Percentiles rank a stretch among this genome's conserved stretches.
Evolutionary conservation across 2,113 vertebrate genomes (phyloP).

Genomic region (Zosterops borbonicus): DNA sequence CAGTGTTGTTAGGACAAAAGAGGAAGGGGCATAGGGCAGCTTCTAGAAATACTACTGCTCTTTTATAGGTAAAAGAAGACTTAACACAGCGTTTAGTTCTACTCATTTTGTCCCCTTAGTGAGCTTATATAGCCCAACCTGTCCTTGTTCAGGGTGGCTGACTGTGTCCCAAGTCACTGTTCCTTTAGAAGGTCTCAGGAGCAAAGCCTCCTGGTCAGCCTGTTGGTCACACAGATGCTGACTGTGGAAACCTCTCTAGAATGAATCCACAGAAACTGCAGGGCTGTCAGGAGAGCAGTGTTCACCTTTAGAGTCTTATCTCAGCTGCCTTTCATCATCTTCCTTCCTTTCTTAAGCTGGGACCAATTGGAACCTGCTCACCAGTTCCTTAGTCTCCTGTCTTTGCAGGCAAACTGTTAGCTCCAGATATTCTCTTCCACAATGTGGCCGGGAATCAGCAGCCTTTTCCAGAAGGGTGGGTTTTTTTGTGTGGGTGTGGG

Average conservation of each 20-base stretch:
- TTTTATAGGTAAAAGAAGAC: neutral
- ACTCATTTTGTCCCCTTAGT: neutral
- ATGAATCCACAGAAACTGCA: neutral
- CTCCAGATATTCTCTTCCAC: neutral
- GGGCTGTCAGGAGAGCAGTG: neutral
- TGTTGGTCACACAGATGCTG: neutral
- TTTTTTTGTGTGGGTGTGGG: neutral
- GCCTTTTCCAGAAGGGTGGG: neutral
- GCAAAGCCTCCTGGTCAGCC: neutral
- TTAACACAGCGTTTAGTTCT: neutral
- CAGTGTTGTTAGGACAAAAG: neutral
- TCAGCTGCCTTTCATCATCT: neutral
- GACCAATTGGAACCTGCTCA: neutral
- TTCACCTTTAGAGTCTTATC: neutral
- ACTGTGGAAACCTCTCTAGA: neutral
- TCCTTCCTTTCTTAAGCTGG: neutral
- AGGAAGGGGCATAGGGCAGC: neutral
- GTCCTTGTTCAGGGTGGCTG: neutral
- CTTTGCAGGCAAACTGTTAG: neutral
- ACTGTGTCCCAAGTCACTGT: neutral
- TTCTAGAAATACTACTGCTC: neutral
- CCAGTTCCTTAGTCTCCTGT: neutral
- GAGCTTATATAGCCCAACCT: neutral
- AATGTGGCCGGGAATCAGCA: neutral
- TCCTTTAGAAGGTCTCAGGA: neutral